Base-by-base conservation (phyloP, 1,140 invertebrate species). In the Zaprionus africanus region DNA sequence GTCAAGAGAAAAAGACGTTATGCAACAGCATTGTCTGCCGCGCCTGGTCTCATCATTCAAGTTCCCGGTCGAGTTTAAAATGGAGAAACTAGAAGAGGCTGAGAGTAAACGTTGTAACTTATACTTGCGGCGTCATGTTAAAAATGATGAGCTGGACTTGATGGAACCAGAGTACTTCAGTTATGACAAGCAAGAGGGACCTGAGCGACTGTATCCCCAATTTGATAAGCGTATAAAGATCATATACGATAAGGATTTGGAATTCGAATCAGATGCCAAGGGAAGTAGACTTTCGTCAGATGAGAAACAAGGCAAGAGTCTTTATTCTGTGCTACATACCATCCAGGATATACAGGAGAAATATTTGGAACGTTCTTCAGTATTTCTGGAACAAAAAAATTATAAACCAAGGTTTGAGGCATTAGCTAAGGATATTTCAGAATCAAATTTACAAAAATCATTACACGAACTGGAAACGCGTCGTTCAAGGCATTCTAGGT, bases 41-140 rank as follows among this genome's bases (percentile, higher is more conserved):
- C 73, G 78, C 0, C 67, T 92, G 1, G 38, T 92, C 17, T 90
- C 91, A 11, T 92, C 91, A 6, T 86, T 86, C 5, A 92, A 86
- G 61, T 90, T 92, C 19, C 91, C 91, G 2, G 13, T 38, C 4
- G 91, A 92, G 46, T 79, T 91, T 5, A 56, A 24, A 1, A 19
- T 51, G 9, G 83, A 85, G 1, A 61, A 64, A 15, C 5, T 19
- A 0, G 67, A 70, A 7, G n/a, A 49, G 28, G 13, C 43, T 5
- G 19, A 17, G 7, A 64, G 41, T 7, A 68, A 11, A 11, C 34
- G 51, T 5, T 26, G 9, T 19, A 64, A 34, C n/a, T 5, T 64
- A 4, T 12, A 71, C 13, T n/a, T 68, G 4, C 58, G 75, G 12
- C 77, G 66, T 0, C 2, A 5, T 3, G 12, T 6, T 2, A 9